Evolutionary conservation across 2,888 invertebrate species (phyloP), one percentile per base, ranked within the genome.

Genomic region (Pyrgus malvae): DNA sequence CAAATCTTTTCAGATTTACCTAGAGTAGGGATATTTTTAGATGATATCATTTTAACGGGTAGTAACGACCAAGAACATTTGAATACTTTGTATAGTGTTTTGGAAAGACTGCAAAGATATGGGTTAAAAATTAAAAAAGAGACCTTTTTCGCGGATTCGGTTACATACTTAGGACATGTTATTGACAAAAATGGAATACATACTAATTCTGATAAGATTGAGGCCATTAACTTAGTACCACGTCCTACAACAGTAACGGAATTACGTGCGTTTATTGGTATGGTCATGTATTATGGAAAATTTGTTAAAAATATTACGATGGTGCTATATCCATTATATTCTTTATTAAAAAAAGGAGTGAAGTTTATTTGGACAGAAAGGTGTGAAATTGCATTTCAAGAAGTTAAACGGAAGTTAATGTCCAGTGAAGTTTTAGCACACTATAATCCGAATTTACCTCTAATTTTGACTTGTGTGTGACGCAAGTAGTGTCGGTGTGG

Each of bases 361-460:
- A 44, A 17, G n/a, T 44, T 44, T 29, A 9, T 23, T 1, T 44
- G 42, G 42, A 17, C 23, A 0, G 42, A 29, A 17, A n/a, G 6
- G 1, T 44, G 42, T 17, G 29, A 44, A 11, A 44, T 6, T 4
- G 23, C 44, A n/a, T 31, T 45, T 45, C 14, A 19, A 1, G 11
- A 9, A 5, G 42, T 44, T 5, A 44, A 44, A n/a, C 9, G 17
- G 9, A 44, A 29, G 29, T 29, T 44, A 16, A 44, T 44, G 17
- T 45, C 44, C 2, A 45, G 44, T 31, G 44, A 45, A 1, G 31
- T 45, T 5, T 19, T 45, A 11, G 16, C 11, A n/a, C 44, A 45
- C 9, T 45, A 45, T 19, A 17, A 14, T 17, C 19, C 44, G 11
- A 27, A 19, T n/a, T n/a, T 31, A n/a, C 44, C 44, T 9, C 31